Base-by-base conservation (phyloP, 2,888 invertebrate genomes). In the Cinara cedri region DNA sequence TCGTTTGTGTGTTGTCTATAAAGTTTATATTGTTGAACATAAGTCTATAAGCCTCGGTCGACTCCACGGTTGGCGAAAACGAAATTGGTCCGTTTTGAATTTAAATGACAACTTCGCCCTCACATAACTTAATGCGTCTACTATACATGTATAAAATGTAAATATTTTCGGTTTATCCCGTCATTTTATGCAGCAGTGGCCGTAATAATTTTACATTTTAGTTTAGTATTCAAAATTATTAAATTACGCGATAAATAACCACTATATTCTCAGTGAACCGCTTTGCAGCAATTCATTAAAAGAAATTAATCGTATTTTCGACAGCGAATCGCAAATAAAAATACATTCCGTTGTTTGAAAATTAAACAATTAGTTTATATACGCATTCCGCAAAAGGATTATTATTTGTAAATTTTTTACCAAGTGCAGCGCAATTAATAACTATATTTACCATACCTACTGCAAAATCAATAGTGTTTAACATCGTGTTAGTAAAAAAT, bases 191-290 rank as follows among this genome's bases (percentile, higher is more conserved):
- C n/a, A 46, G 24, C 11, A n/a, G 24, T 26, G 24, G 24, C n/a
- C 24, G 24, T 26, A 24, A n/a, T n/a, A n/a, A 72, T 57, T 57
- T 24, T 13, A 13, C 24, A 72, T 72, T 57, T 16, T 8, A 57
- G 55, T 46, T 57, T 16, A 72, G 57, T 72, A 72, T 72, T n/a
- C 13, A 1, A 57, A 72, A 44, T 57, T 57, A 72, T 46, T 46
- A 46, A 57, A 57, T 72, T 57, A 72, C 24, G 57, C 57, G 24
- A 57, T n/a, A 55, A 72, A 57, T 44, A 46, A 57, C 24, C n/a
- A n/a, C n/a, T n/a, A n/a, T n/a, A n/a, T n/a, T 54, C 51, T 46
- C 24, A 21, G 71, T 2, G 21, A 46, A 57, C 8, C 24, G 44
- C 2, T 46, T 46, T 13, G 44, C 14, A 44, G 44, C 21, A 44